Base-by-base conservation (phyloP, 92 coral and sea anemone species). In the Actinernus sp. region DNA sequence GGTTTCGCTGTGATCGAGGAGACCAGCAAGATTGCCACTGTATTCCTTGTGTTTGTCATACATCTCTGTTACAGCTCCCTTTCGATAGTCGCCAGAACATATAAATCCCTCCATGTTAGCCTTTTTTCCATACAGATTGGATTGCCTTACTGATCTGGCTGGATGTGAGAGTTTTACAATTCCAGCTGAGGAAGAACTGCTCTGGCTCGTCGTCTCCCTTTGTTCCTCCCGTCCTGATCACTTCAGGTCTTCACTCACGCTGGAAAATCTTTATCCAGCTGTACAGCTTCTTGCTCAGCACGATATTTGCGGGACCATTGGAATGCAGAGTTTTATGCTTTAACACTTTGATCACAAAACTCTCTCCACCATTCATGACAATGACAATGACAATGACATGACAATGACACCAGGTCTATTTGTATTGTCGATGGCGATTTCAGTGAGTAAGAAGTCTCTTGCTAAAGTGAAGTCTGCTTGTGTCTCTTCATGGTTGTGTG, bases 391-490 rank as follows among this genome's bases (percentile, higher is more conserved):
- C n/a, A n/a, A n/a, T n/a, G n/a, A n/a, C n/a, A n/a, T 50, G 20
- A 87, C 73, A 1, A 78, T 71, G 12, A 83, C 88, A 0, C 95
- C 86, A 2, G 90, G 63, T 3, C 80, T 58, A 51, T 77, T 77
- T 5, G 79, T 83, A 64, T 82, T 88, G 68, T 88, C 83, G 1
- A 76, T 65, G 20, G 67, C 10, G 0, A 88, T 73, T 58, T 87
- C 80, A 1, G 89, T 61, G 4, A 82, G 31, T 13, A 87, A 71
- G 31, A 78, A 81, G 52, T 83, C 78, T 25, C 73, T 40, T 12
- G 75, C 78, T 28, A 68, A 43, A 0, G 79, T 83, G 34, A 26
- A 83, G 31, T 17, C 61, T 0, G 31, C 34, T 33, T 82, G 82
- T 2, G 76, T 64, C 1, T 65, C 68, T 24, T 52, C 53, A 9